Base-by-base conservation (phyloP, 2,888 invertebrate species). In the Pyralis farinalis region DNA sequence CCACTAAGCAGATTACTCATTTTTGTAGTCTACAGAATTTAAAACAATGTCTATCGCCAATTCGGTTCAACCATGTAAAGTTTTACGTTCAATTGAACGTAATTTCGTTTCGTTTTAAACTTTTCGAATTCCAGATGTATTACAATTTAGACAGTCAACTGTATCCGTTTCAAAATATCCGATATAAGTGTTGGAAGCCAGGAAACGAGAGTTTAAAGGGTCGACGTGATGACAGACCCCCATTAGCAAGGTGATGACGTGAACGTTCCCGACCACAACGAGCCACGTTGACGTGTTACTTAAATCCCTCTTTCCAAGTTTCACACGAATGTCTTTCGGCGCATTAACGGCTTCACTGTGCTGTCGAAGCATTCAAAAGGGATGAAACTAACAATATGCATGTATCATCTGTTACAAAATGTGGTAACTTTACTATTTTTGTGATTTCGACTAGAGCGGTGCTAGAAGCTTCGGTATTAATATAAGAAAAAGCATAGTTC, bases 151-250 rank as follows among this genome's bases (percentile, higher is more conserved):
- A 55, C 55, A 54, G 51, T 4, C 16, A 60, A 56, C 55, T 58
- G 55, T 57, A 62, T 61, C 61, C 58, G 55, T 63, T 57, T 27
- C 47, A 44, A 56, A 50, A 44, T 48, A 59, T 58, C 55, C 49
- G 47, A 51, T 59, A 58, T 66, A 56, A 64, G 58, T 58, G 61
- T 50, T 64, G 48, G 60, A 66, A 66, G 74, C 58, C 74, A 71
- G 82, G 84, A 85, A 83, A 77, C 66, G 72, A 61, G 68, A 70
- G 74, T 81, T 81, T 76, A 77, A 80, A 79, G 76, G 78, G 74
- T 78, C 74, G 73, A 45, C 54, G 47, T 65, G 83, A 74, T 73
- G 86, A 86, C 82, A 78, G 75, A 79, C 67, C 65, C 74, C 80
- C 77, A 87, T 87, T 86, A 86, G 69, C 56, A 58, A 63, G 61